These are phyloP conservation scores for Rhyacophila brunnea DNA, from an alignment of 1,140 invertebrate genomes.

Conservation along the genomic window DNA sequence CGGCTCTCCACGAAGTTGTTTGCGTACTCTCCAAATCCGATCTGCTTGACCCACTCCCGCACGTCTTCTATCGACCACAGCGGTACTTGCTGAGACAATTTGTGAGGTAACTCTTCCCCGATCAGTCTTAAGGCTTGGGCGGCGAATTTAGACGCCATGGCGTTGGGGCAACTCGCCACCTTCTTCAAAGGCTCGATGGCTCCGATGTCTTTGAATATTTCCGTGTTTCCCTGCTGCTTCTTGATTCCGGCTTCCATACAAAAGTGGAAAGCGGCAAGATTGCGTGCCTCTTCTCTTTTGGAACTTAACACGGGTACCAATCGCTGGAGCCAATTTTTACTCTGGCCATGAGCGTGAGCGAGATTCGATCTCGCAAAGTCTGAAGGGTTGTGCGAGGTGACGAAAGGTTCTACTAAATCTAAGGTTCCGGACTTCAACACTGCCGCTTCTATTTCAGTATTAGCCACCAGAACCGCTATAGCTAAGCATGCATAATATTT, in stretches of 20 bases:
- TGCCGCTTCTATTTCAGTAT: slow-evolving; percentile 96
- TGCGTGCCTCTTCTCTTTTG: slow-evolving; percentile 92
- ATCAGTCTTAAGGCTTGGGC: slow-evolving; percentile 93
- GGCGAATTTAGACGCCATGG: slow-evolving; percentile 95
- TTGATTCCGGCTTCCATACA: slow-evolving; percentile 99
- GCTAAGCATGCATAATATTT: slow-evolving; percentile 98
- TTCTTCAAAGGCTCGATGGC: slow-evolving; percentile 94
- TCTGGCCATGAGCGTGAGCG: slow-evolving; percentile 93
- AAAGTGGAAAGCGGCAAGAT: slow-evolving; percentile 97
- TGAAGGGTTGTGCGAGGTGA: slow-evolving; percentile 89
- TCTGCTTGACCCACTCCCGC: slow-evolving; percentile 96
- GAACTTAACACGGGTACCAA: slow-evolving; percentile 95
- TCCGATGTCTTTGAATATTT: slow-evolving; percentile 92
- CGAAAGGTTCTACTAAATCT: slow-evolving; percentile 94
- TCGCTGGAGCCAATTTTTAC: slow-evolving; percentile 91
- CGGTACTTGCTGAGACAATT: slow-evolving; percentile 96
- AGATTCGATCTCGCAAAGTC: slow-evolving; percentile 92
- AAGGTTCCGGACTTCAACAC: slow-evolving; percentile 94
- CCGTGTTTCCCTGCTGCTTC: slow-evolving; percentile 91
- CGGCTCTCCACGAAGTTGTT: slow-evolving; percentile 84
- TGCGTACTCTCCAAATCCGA: slow-evolving; percentile 86
- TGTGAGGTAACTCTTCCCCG: slow-evolving; percentile 95
- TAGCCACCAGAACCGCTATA: slow-evolving; percentile 93
- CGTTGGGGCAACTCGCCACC: slow-evolving; percentile 96
- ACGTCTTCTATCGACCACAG: slow-evolving; percentile 97